Conservation (phyloP, 2,797 vertebrate species). For the Garrulus glandarius region DNA sequence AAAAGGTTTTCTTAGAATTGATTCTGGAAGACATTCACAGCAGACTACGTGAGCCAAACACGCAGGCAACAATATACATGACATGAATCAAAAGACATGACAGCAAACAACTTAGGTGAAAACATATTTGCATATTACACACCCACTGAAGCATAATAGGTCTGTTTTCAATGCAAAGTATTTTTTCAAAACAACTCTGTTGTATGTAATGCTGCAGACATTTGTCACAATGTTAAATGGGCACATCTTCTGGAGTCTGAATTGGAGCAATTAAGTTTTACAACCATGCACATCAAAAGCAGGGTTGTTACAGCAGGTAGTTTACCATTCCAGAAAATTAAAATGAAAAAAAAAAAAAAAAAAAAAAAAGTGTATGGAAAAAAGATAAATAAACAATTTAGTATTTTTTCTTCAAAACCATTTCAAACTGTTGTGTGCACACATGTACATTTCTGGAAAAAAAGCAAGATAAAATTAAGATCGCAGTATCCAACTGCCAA, state of each 20-base stretch:
- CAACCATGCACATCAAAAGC: background rate
- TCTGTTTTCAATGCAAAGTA: background rate
- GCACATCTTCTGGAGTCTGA: background rate
- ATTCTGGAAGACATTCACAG: background rate
- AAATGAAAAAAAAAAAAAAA: background rate
- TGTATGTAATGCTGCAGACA: background rate
- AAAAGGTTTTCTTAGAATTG: background rate
- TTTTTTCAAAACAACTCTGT: background rate
- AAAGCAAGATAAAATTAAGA: background rate
- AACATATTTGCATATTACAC: background rate
- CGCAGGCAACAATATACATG: background rate
- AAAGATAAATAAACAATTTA: background rate
- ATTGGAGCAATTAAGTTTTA: constrained; percentile 17
- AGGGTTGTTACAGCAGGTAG: background rate
- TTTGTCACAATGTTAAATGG: background rate
- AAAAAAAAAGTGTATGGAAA: background rate
- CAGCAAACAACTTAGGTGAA: background rate
- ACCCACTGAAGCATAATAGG: background rate
- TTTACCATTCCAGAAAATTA: background rate
- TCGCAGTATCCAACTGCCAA: background rate
- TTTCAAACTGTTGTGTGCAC: background rate
- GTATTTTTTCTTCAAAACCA: background rate
- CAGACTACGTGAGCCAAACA: background rate
- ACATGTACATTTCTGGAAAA: background rate
- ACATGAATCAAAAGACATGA: background rate